A percentile compares a stretch with the other conserved stretches of the same genome.
phyloP scores from a whole-genome alignment of 2,113 vertebrate genomes.

The Ploceus nigricollis region DNA sequence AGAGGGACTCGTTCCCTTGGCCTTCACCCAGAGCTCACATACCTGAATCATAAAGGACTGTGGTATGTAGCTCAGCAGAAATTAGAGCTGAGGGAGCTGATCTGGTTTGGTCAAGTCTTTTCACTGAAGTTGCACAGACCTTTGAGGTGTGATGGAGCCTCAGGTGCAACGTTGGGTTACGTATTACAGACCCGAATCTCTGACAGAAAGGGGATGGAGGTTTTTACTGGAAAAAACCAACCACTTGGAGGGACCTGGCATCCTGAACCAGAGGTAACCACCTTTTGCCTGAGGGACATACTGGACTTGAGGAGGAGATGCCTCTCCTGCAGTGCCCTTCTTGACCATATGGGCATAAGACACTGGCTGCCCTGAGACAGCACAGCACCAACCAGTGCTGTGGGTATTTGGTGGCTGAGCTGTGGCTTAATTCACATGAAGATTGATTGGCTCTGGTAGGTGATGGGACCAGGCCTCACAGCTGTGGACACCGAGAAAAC shows the following conservation, averaged over 20 bases:
- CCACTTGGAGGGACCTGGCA: not conserved
- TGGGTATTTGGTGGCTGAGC: not conserved
- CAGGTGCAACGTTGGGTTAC: fast-evolving
- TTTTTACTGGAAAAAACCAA: not conserved
- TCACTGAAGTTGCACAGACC: not conserved
- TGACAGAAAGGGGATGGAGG: not conserved
- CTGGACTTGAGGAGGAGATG: not conserved
- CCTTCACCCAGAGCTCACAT: not conserved
- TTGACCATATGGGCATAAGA: fast-evolving
- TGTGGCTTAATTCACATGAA: not conserved
- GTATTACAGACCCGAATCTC: not conserved
- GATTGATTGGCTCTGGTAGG: not conserved
- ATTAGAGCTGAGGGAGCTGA: not conserved
- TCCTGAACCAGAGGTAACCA: not conserved
- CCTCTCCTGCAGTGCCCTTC: not conserved
- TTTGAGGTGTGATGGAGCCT: not conserved
- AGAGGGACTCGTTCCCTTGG: conserved; percentile 25
- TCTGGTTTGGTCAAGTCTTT: not conserved
- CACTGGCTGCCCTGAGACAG: not conserved
- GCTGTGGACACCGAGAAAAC: not conserved
- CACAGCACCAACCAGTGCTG: not conserved
- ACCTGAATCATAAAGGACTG: not conserved
- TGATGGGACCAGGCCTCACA: not conserved
- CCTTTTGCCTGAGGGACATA: not conserved
- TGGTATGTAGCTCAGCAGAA: not conserved